Conservation (phyloP, 2,797 vertebrate genomes). For the Diglossa cyanea region DNA sequence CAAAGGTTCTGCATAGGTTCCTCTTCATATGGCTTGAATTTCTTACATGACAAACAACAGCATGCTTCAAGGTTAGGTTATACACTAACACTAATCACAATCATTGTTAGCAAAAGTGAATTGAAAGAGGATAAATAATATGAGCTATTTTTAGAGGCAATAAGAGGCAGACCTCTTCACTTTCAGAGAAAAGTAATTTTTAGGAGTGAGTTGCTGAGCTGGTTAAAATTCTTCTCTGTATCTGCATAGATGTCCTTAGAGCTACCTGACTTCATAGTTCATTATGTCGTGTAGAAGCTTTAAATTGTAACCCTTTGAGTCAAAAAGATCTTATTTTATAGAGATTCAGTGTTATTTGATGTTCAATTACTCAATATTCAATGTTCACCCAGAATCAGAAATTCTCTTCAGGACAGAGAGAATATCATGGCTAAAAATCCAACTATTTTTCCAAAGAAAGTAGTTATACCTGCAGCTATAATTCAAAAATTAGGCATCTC, state of each 20-base stretch:
- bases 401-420: background rate
- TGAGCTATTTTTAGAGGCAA: constrained; percentile 39
- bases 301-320: background rate
- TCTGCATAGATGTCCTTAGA: background rate
- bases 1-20: background rate
- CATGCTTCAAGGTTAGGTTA: background rate
- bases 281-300: background rate
- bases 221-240: background rate
- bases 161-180: background rate
- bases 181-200: constrained; percentile 11
- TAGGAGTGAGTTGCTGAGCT: background rate
- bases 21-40: background rate
- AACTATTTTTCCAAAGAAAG: background rate
- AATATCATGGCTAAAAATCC: background rate
- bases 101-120: background rate
- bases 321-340: background rate
- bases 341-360: background rate
- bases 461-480: background rate
- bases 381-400: background rate
- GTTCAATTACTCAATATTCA: background rate
- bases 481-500: background rate
- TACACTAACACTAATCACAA: background rate
- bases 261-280: background rate
- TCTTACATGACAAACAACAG: background rate
- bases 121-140: constrained; percentile 14